Conservation (phyloP, 2,888 invertebrate genomes). For the Listrodromus nycthemerus region DNA sequence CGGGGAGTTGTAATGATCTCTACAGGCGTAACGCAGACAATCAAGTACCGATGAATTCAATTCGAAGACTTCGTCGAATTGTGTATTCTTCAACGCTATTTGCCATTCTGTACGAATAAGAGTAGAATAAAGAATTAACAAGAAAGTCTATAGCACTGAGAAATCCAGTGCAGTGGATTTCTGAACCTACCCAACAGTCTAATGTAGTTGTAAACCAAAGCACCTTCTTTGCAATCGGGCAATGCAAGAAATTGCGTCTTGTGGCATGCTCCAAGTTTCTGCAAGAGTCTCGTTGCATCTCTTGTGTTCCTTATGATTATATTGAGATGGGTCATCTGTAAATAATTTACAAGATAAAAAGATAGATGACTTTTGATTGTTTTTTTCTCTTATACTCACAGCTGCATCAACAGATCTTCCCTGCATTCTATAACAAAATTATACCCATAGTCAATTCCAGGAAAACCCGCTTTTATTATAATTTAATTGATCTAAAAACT, state of each 20-base stretch:
- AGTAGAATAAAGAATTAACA: neutral
- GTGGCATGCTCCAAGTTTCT: constrained; percentile 80
- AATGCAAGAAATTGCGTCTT: constrained; percentile 80
- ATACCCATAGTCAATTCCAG: constrained; percentile 39
- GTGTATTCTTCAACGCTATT: constrained; percentile 84
- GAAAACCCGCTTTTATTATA: constrained; percentile 30
- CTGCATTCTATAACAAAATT: constrained; percentile 86
- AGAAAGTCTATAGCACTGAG: neutral
- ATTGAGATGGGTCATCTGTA: constrained; percentile 81
- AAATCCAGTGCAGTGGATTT: constrained; percentile 9
- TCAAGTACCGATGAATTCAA: constrained; percentile 84
- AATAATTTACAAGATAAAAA: constrained; percentile 36
- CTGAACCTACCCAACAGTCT: constrained; percentile 79
- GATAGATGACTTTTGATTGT: neutral
- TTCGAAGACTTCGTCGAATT: constrained; percentile 78
- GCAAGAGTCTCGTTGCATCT: constrained; percentile 78
- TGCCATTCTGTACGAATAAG: constrained; percentile 86
- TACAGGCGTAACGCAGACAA: constrained; percentile 86
- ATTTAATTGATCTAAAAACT: neutral
- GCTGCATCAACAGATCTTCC: constrained; percentile 89
- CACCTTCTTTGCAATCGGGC: constrained; percentile 81
- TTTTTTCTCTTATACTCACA: constrained; percentile 85
- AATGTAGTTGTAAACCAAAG: constrained; percentile 80
- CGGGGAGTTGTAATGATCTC: constrained; percentile 86
- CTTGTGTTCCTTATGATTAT: constrained; percentile 80